Base-by-base conservation (phyloP, 2,888 invertebrate genomes). In the Unio delphinus region DNA sequence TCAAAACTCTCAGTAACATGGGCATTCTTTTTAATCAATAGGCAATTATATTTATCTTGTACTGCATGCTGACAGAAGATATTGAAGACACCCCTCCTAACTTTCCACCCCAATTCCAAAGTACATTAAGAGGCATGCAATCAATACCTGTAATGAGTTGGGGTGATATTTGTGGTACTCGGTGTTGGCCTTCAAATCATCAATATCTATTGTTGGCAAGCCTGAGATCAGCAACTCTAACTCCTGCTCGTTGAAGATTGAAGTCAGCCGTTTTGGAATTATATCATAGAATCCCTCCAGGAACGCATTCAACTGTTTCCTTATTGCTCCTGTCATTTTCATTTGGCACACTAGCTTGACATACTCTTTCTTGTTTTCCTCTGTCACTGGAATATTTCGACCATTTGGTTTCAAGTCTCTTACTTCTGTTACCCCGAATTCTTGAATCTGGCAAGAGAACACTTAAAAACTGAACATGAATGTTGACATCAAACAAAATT, bases 221-320 rank as follows among this genome's bases (percentile, higher is more conserved):
- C 96, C 96, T 74, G 95, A 95, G 86, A 96, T 95, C 69, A 96
- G 92, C 82, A 96, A 91, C 89, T 96, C 96, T 80, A 96, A 91
- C 91, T 96, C 96, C 91, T 96, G 96, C 89, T 96, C 96, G 89
- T 96, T 96, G 91, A 96, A 96, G 88, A 96, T 96, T 17, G 95
- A 94, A 87, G 96, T 96, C 84, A 96, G 92, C 86, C 94, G 93
- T 91, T 95, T 95, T 30, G 96, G 96, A 89, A 96, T 96, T 86
- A 96, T 95, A 89, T 96, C 96, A 89, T 96, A 96, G 91, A 96
- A 96, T 65, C 96, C 90, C 74, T 89, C 89, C 65, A 90, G 82
- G 83, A 90, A 90, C 15, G 89, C 87, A 63, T 86, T 86, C 80
- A 96, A 92, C 82, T 92, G 92, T 75, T 91, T 88, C 6, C 91